Conservation (phyloP, 2,797 vertebrate genomes). For the Typhlichthys subterraneus region DNA sequence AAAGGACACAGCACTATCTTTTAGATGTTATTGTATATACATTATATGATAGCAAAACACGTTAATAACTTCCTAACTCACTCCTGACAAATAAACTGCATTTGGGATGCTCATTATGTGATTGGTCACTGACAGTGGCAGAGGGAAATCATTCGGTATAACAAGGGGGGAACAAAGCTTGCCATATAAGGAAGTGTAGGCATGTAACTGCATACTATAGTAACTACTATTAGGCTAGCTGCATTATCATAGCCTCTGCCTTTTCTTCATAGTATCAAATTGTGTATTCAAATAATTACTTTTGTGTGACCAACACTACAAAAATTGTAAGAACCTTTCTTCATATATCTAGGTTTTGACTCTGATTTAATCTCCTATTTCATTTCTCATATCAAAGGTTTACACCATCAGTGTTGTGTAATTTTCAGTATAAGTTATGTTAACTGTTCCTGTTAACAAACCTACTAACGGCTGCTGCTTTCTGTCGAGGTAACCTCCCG, state of each 20-base stretch:
- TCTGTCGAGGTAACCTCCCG: neutral
- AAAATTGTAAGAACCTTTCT: too few species aligned
- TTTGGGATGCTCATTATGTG: constrained; percentile 40
- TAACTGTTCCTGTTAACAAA: constrained; percentile 14
- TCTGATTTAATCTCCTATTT: neutral
- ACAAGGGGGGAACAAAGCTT: constrained; percentile 33
- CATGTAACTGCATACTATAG: neutral
- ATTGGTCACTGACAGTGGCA: constrained; percentile 45
- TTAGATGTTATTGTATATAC: constrained; percentile 77
- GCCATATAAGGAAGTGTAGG: neutral
- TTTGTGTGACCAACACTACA: too few species aligned
- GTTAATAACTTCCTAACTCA: constrained; percentile 49
- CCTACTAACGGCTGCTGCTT: constrained; percentile 21
- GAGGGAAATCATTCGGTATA: constrained; percentile 31
- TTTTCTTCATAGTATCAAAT: too few species aligned
- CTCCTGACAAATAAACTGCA: constrained; percentile 38
- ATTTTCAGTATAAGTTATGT: constrained; percentile 18
- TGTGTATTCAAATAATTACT: too few species aligned
- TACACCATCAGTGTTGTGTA: constrained; percentile 9
- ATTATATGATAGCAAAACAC: constrained; percentile 75
- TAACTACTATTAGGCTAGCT: too few species aligned
- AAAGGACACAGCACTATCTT: constrained; percentile 79
- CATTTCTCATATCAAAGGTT: constrained; percentile 38
- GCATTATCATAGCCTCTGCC: too few species aligned
- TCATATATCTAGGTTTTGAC: constrained; percentile 13